Percentiles rank a stretch among this genome's conserved stretches.
Evolutionary conservation across 2,113 vertebrate genomes (phyloP).

Genomic region (Microtus pennsylvanicus): DNA sequence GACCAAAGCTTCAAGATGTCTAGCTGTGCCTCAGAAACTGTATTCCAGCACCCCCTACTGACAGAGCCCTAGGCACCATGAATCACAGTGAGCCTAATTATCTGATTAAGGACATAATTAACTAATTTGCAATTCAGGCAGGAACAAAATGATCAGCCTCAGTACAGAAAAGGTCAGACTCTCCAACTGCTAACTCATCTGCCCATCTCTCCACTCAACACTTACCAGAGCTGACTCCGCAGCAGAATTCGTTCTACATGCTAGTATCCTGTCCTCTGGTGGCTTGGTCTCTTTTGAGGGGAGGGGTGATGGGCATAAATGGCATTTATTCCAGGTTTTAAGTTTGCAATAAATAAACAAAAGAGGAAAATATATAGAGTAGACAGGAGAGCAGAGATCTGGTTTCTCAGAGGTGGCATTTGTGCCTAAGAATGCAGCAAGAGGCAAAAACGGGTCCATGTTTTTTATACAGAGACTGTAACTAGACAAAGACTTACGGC

Average conservation of each 20-base stretch:
- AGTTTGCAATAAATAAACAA: slow-evolving; percentile 20
- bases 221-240: not conserved
- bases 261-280: slow-evolving; percentile 6
- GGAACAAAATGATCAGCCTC: slow-evolving; percentile 55
- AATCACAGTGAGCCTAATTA: slow-evolving; percentile 46
- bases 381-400: not conserved
- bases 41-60: slow-evolving; percentile 59
- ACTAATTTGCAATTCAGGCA: slow-evolving; percentile 27
- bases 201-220: not conserved
- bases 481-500: slow-evolving; percentile 33
- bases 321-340: slow-evolving; percentile 54
- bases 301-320: not conserved
- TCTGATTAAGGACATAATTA: slow-evolving; percentile 59
- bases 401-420: not conserved
- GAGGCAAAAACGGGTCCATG: not conserved
- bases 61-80: slow-evolving; percentile 41
- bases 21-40: slow-evolving; percentile 57
- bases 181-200: not conserved
- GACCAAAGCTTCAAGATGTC: slow-evolving; percentile 26
- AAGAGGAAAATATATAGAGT: not conserved
- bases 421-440: slow-evolving; percentile 34
- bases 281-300: not conserved
- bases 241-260: slow-evolving; percentile 19
- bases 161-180: slow-evolving; percentile 9
- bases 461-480: not conserved